phyloP scores from a whole-genome alignment of 2,888 invertebrate species.

The Petrolisthes cinctipes region DNA sequence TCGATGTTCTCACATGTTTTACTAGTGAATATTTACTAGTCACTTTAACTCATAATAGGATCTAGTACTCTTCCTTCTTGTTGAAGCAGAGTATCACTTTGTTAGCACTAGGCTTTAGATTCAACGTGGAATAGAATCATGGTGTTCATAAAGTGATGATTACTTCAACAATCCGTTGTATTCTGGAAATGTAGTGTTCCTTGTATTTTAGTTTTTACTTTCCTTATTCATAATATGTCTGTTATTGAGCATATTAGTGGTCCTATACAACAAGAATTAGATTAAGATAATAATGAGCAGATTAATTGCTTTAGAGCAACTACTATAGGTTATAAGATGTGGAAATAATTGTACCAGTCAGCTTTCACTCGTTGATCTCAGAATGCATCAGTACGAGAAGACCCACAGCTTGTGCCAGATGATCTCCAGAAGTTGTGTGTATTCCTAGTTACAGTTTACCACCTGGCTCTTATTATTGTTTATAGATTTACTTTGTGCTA shows the following conservation, averaged over 20 bases:
- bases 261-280: conserved; percentile 40
- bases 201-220: conserved; percentile 28
- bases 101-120: no score
- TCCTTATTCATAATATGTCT: conserved; percentile 36
- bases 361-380: conserved; percentile 60
- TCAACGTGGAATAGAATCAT: no score
- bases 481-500: no score
- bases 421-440: conserved; percentile 8
- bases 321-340: conserved; percentile 30
- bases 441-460: conserved; percentile 1
- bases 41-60: conserved; percentile 36
- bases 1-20: conserved; percentile 45
- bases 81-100: no score
- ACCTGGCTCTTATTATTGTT: conserved; percentile 28
- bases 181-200: conserved; percentile 12
- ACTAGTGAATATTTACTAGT: conserved; percentile 50
- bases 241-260: conserved; percentile 38
- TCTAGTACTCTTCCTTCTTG: neutral
- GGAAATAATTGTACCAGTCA: conserved; percentile 45
- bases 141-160: no score
- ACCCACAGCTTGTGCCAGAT: conserved; percentile 51
- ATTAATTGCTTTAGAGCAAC: conserved; percentile 42
- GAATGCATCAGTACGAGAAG: conserved; percentile 33
- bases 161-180: no score
- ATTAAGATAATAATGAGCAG: conserved; percentile 42